These are phyloP conservation scores for Sminthopsis crassicaudata DNA, from an alignment of 2,113 vertebrate species.

Conservation along the genomic window DNA sequence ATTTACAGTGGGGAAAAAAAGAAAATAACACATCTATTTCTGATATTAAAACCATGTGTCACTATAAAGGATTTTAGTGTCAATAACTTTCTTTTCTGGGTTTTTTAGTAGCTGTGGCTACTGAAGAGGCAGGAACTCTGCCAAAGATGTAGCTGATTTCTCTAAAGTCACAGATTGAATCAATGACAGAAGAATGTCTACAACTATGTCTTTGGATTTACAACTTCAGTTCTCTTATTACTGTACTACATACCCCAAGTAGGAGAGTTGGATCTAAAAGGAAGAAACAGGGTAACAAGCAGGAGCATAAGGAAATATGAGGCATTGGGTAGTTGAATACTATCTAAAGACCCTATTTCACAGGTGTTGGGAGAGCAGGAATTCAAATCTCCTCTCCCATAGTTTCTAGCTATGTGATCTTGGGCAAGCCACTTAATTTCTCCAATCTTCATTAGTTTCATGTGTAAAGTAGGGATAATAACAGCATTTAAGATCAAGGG, in stretches of 20 bases:
- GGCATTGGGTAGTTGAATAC: background rate
- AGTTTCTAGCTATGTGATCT: background rate
- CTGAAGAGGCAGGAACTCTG: background rate
- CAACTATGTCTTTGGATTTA: background rate
- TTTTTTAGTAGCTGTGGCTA: background rate
- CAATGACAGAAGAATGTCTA: background rate
- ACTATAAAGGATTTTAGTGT: background rate
- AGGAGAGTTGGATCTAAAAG: background rate
- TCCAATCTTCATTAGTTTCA: background rate
- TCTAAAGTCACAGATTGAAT: background rate
- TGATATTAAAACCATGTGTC: background rate
- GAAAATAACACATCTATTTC: background rate
- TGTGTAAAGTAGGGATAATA: too few relatives aligned
- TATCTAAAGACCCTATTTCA: background rate
- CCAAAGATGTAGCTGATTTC: background rate
- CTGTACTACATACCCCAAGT: background rate
- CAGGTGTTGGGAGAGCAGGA: background rate
- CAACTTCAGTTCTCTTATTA: background rate
- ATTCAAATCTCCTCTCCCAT: background rate
- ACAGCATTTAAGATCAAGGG: background rate
- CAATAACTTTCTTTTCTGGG: background rate
- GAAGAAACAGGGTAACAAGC: background rate
- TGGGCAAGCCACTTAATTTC: background rate
- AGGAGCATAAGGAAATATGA: background rate
- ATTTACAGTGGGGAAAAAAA: background rate